Base-by-base conservation (phyloP, 2,888 invertebrate genomes). In the Drosophila meridionalis region DNA sequence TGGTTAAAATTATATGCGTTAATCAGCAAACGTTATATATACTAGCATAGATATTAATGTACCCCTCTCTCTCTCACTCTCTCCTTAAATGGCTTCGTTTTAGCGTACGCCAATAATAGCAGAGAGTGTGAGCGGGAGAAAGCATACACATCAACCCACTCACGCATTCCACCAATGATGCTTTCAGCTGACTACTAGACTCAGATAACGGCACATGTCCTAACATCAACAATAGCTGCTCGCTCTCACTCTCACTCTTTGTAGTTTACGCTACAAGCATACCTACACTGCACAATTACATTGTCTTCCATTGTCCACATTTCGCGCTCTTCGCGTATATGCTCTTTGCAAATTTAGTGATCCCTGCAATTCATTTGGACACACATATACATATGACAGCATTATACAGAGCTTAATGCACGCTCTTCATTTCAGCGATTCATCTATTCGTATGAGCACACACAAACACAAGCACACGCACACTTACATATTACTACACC, bases 1-100 rank as follows among this genome's bases (percentile, higher is more conserved):
- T 59, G 71, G 81, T 60, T 68, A 72, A 83, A 72, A 80, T 80
- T 78, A 76, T 76, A 76, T 78, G 72, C 75, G 82, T 90, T 85
- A 80, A 87, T 83, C 50, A 52, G 50, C 32, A 34, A 52, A 34
- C 8, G 48, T 32, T 50, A n/a, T n/a, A 30, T 48, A 14, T 3
- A 45, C 26, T 26, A 26, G 6, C 12, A 11, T 12, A 28, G 6
- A 28, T 47, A 47, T 12, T 28, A 28, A 14, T 8, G 14, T 20
- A 20, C 2, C 4, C 2, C 0, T 1, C 7, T 12, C 14, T 11
- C 50, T 11, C n/a, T 2, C n/a, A n/a, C 32, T 32, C 3, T 5
- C 30, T 11, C 11, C 2, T 30, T 48, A 14, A 48, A 48, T 48
- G 48, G 30, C 30, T 48, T 30, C 30, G 30, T 34, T 32, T 14